Evolutionary conservation across 2,797 vertebrate genomes (phyloP).

Genomic region (Sciaenops ocellatus): DNA sequence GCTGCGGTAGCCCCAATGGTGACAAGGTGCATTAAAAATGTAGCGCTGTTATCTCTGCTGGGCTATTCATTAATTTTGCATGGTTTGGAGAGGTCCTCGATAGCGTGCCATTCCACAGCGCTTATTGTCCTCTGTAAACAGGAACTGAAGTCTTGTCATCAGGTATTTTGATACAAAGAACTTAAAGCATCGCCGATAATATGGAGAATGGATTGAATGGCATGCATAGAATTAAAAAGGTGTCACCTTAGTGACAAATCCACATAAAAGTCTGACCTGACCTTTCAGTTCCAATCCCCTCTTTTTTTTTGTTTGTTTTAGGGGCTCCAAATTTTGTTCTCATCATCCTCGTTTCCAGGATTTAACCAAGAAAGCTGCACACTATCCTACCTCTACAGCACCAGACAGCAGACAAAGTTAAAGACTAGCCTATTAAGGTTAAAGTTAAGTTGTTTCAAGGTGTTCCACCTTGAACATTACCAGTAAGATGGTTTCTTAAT

Average conservation of each 20-base stretch:
- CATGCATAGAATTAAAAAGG: background rate
- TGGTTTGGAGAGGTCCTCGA: constrained; percentile 63
- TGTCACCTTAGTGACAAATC: background rate
- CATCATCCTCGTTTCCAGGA: too few species aligned
- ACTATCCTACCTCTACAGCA: background rate
- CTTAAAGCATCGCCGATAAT: constrained; percentile 13
- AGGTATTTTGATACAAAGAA: constrained; percentile 40
- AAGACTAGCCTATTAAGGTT: background rate
- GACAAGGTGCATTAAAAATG: constrained; percentile 79
- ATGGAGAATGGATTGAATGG: constrained; percentile 1
- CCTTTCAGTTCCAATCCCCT: too few species aligned
- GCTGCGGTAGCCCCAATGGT: constrained; percentile 63
- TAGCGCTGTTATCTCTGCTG: constrained; percentile 70
- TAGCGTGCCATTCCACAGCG: constrained; percentile 18
- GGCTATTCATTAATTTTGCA: constrained; percentile 74
- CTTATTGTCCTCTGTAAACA: constrained; percentile 51
- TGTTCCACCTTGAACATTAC: too few species aligned
- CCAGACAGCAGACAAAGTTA: background rate
- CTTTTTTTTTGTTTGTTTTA: too few species aligned
- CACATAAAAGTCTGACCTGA: background rate
- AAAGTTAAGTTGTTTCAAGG: too few species aligned
- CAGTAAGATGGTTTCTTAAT: too few species aligned
- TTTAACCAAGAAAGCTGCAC: background rate
- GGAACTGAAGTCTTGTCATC: constrained; percentile 30
- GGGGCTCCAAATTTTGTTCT: background rate